Base-by-base conservation (phyloP, 2,113 vertebrate species). In the Austrofundulus limnaeus region DNA sequence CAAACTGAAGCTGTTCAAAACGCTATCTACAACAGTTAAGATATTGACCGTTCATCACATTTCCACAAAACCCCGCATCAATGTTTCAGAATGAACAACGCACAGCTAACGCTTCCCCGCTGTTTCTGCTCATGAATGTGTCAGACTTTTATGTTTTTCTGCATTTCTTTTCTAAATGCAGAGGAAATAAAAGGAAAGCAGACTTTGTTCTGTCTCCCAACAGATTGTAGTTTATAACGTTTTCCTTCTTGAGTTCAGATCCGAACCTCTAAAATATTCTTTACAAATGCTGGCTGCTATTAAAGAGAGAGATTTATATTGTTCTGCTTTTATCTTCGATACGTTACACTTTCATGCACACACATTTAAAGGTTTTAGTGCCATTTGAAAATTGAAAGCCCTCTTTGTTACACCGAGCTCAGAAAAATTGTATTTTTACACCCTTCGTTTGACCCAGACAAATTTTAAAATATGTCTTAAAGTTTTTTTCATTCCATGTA, bases 281-380 rank as follows among this genome's bases (percentile, higher is more conserved):
- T 71, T 50, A 51, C 25, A 50, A 19, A 53, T 66, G 67, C n/a
- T 77, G 63, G 67, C 80, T 79, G 73, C 74, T 77, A 76, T 75
- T 70, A 70, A 69, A 82, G 55, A 80, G 56, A 71, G 3, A 67
- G 64, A 54, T 72, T 72, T 72, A 66, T 81, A 51, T 47, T 63
- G 37, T 54, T 80, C 60, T 63, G 11, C 42, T 62, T 67, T 69
- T 20, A 48, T 70, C 23, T 49, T 65, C 64, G 55, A 51, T 17
- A 34, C 46, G 31, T 66, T 37, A 56, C 46, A 62, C 15, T 77
- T 24, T 38, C 31, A 38, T 38, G 69, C 24, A 38, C 28, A 65
- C 15, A 15, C 13, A 31, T 39, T 50, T 25, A 25, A 54, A 59
- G 10, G 49, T 12, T 16, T 52, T 17, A 19, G 28, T 17, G 6